A percentile compares a stretch with the other conserved stretches of the same genome.
phyloP scores from a whole-genome alignment of 2,888 invertebrate genomes.

The Drosophila leonis region DNA sequence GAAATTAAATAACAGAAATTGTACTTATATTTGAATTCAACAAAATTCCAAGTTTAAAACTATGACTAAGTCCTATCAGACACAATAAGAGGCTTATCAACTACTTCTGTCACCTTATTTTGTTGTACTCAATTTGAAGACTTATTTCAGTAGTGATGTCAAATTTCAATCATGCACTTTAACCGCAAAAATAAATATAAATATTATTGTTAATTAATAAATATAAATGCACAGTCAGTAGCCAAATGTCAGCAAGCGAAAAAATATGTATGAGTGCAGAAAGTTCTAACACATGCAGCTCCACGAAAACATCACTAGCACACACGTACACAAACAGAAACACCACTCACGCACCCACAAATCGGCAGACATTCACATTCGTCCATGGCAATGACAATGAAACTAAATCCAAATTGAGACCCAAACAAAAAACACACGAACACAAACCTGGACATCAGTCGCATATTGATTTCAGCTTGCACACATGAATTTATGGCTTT shows the following conservation, averaged over 20 bases:
- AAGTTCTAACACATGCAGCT: neutral
- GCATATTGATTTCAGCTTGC: slow-evolving; percentile 25
- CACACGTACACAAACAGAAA: neutral
- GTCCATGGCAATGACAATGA: slow-evolving; percentile 18
- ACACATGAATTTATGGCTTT: neutral
- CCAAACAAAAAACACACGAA: slow-evolving; percentile 1
- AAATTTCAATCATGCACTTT: no score
- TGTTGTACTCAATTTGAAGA: no score
- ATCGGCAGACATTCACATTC: no score
- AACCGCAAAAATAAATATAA: no score
- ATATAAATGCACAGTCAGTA: neutral
- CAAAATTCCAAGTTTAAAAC: no score
- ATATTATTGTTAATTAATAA: neutral
- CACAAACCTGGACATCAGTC: neutral
- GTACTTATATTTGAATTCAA: no score
- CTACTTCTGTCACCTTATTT: no score
- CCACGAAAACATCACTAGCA: neutral
- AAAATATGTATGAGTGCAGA: neutral
- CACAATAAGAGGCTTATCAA: no score
- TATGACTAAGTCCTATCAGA: no score
- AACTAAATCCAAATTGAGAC: slow-evolving; percentile 20
- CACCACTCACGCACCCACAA: neutral
- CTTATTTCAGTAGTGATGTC: no score
- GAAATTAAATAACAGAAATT: no score
- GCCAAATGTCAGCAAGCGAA: neutral